Evolutionary conservation across 2,888 invertebrate genomes (phyloP).

Genomic region (Portevinia maculata): DNA sequence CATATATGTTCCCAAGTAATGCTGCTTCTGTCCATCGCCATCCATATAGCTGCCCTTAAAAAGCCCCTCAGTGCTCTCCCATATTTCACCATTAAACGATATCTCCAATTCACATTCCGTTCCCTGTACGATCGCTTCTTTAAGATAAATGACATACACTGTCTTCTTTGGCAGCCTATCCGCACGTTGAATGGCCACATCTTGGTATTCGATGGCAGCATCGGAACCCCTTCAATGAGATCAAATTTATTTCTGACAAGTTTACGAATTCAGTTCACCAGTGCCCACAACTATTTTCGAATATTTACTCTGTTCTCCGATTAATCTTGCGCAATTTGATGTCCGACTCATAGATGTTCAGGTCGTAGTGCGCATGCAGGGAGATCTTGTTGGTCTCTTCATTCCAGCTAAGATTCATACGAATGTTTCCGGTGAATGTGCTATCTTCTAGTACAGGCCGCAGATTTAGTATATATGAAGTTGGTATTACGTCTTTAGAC

Average conservation of each 20-base stretch:
- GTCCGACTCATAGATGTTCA: slow-evolving; percentile 85
- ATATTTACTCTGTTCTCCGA: slow-evolving; percentile 74
- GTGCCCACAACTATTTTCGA: slow-evolving; percentile 61
- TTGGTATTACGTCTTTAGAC: slow-evolving; percentile 86
- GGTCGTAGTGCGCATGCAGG: slow-evolving; percentile 87
- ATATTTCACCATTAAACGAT: slow-evolving; percentile 87
- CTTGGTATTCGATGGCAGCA: slow-evolving; percentile 67
- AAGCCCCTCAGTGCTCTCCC: slow-evolving; percentile 87
- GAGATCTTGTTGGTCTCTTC: slow-evolving; percentile 86
- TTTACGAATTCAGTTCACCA: slow-evolving; percentile 67
- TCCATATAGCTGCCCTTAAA: slow-evolving; percentile 87
- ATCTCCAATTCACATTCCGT: slow-evolving; percentile 86
- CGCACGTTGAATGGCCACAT: slow-evolving; percentile 80
- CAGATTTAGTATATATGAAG: slow-evolving; percentile 87
- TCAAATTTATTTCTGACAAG: slow-evolving; percentile 73
- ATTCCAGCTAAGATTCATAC: slow-evolving; percentile 88
- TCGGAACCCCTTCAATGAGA: slow-evolving; percentile 65
- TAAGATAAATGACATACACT: slow-evolving; percentile 85
- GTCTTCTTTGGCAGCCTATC: slow-evolving; percentile 86
- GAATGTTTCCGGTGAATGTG: slow-evolving; percentile 87
- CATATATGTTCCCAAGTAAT: slow-evolving; percentile 88
- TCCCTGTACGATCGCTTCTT: slow-evolving; percentile 84
- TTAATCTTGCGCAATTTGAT: slow-evolving; percentile 82
- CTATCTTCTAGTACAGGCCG: slow-evolving; percentile 87
- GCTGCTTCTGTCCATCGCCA: slow-evolving; percentile 80